Percentiles rank a stretch among this genome's conserved stretches.
phyloP scores from a whole-genome alignment of 2,113 vertebrate genomes.

The Laticauda laticaudata region DNA sequence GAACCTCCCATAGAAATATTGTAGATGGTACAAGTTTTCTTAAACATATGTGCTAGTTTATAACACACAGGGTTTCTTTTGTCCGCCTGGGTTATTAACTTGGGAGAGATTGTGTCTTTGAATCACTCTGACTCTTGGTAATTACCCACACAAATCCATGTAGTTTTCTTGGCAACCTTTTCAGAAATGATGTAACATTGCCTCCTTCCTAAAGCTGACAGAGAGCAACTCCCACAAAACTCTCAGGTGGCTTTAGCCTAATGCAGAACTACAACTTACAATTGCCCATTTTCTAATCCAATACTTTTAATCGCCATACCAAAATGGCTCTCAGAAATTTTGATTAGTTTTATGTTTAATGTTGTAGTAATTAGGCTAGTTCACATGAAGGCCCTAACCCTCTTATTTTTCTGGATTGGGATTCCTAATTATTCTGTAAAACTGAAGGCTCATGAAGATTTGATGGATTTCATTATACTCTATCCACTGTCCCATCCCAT shows the following conservation, averaged over 20 bases:
- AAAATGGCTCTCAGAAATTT: neutral
- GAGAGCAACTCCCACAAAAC: neutral
- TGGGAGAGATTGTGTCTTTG: neutral
- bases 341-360: neutral
- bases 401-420: neutral
- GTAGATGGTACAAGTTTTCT: neutral
- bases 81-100: neutral
- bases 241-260: neutral
- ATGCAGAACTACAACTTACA: neutral
- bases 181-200: neutral
- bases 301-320: neutral
- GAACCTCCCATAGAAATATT: neutral
- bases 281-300: neutral
- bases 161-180: neutral
- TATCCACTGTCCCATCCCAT: neutral
- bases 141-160: neutral
- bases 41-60: neutral
- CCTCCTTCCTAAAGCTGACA: neutral
- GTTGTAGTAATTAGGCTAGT: neutral
- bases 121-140: neutral
- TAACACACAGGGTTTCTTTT: neutral
- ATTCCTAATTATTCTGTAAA: neutral
- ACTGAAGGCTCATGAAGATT: neutral
- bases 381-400: neutral
- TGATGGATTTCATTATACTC: neutral